Evolutionary conservation across 2,797 vertebrate genomes (phyloP).

Genomic region (Octomys mimax): DNA sequence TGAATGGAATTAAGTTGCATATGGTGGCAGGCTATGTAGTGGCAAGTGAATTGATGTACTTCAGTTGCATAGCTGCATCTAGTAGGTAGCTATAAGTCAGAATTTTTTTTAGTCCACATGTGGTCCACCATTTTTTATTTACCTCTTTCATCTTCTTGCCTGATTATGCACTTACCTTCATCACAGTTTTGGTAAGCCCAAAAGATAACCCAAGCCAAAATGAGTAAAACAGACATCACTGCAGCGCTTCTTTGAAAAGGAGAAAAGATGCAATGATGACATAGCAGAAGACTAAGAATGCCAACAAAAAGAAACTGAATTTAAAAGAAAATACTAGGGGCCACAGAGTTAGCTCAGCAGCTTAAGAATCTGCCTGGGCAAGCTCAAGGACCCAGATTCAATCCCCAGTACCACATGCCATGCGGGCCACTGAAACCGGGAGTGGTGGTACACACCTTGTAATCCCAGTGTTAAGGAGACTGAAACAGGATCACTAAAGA

Average conservation of each 20-base stretch:
- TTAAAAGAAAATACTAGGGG: neutral
- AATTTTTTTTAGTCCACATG: neutral
- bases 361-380: too few relatives aligned
- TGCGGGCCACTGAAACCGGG: too few relatives aligned
- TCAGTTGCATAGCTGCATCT: neutral
- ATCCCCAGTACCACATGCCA: too few relatives aligned
- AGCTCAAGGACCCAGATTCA: too few relatives aligned
- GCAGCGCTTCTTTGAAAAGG: neutral
- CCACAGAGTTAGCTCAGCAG: too few relatives aligned
- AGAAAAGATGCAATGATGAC: neutral
- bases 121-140: neutral
- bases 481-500: too few relatives aligned
- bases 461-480: too few relatives aligned
- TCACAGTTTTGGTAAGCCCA: neutral
- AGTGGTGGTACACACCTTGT: too few relatives aligned
- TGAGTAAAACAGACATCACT: neutral
- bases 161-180: neutral
- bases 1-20: neutral
- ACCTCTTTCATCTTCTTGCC: neutral
- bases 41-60: neutral
- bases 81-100: neutral
- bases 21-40: neutral
- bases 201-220: neutral
- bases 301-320: neutral
- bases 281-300: neutral